A percentile compares a stretch with the other conserved stretches of the same genome.
phyloP scores from a whole-genome alignment of 2,888 invertebrate genomes.

The Melinaea marsaeus region DNA sequence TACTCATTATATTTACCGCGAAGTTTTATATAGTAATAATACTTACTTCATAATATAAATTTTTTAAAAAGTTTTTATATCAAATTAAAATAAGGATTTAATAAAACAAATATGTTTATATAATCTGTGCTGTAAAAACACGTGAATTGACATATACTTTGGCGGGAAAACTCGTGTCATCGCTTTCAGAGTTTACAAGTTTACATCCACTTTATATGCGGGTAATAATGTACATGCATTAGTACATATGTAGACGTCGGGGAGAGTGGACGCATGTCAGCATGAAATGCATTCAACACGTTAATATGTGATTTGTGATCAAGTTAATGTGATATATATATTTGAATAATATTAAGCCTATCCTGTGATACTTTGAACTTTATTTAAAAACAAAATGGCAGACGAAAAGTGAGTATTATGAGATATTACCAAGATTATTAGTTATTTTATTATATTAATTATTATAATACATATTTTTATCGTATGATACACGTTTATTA shows the following conservation, averaged over 20 bases:
- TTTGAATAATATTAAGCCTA: slow-evolving; percentile 25
- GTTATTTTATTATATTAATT: background rate
- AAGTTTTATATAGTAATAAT: too few species aligned
- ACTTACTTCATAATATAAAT: too few species aligned
- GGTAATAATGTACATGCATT: slow-evolving; percentile 33
- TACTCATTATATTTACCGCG: too few species aligned
- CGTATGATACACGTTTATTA: background rate
- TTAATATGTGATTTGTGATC: slow-evolving; percentile 24
- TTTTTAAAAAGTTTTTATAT: too few species aligned
- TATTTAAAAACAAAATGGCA: slow-evolving; percentile 44
- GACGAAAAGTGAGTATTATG: slow-evolving; percentile 58
- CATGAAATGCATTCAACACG: slow-evolving; percentile 27
- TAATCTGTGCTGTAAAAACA: slow-evolving; percentile 8
- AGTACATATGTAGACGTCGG: slow-evolving; percentile 35
- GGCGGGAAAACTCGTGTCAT: slow-evolving; percentile 26
- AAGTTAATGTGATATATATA: slow-evolving; percentile 39
- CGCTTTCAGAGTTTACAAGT: slow-evolving; percentile 27
- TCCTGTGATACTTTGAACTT: slow-evolving; percentile 50
- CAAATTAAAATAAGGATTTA: background rate
- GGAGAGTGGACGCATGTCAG: slow-evolving; percentile 29
- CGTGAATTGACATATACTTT: slow-evolving; percentile 2
- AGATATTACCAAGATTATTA: background rate
- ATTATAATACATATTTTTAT: background rate
- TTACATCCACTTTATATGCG: slow-evolving; percentile 38
- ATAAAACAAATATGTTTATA: background rate